Conservation (phyloP, 2,113 vertebrate genomes). For the Poecile atricapillus region DNA sequence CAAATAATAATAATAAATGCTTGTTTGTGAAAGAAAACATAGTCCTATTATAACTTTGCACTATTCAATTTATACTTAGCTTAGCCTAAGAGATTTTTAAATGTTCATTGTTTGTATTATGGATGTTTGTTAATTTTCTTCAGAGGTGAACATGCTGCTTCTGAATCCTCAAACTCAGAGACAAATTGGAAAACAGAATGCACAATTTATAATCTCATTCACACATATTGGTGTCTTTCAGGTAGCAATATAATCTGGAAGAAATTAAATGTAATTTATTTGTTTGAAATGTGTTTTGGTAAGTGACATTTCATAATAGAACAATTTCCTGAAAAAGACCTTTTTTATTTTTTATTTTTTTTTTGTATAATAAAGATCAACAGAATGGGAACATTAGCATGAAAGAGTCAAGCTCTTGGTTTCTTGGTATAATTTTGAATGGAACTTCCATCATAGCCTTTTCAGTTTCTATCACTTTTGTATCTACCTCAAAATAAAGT, state of each 20-base stretch:
- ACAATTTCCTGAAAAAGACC: background rate
- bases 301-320: background rate
- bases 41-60: background rate
- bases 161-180: background rate
- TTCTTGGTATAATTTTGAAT: background rate
- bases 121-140: background rate
- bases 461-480: background rate
- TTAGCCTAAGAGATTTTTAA: background rate
- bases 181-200: background rate
- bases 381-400: background rate
- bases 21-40: background rate
- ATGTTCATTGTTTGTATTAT: background rate
- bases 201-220: background rate
- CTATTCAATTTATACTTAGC: background rate
- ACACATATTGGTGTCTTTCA: background rate
- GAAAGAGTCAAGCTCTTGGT: background rate
- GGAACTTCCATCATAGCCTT: background rate
- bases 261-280: background rate
- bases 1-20: background rate
- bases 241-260: background rate
- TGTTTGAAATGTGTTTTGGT: background rate
- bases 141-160: background rate
- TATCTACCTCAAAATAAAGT: background rate
- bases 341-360: background rate
- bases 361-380: background rate